Evolutionary conservation across 1,140 invertebrate genomes (phyloP).

Genomic region (Tigriopus japonicus): DNA sequence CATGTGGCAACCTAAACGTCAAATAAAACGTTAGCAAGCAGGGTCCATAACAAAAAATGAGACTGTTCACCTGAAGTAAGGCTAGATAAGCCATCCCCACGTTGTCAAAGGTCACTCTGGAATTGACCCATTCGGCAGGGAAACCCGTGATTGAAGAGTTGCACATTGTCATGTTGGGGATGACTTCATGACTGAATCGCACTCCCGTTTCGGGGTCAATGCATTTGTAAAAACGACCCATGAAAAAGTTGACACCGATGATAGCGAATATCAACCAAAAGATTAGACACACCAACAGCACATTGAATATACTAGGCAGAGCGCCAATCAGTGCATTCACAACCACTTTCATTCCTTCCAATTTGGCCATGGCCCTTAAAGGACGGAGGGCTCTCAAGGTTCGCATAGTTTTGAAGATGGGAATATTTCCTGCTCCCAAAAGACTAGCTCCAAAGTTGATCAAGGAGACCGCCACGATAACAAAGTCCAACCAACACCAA

Average conservation of each 20-base stretch:
- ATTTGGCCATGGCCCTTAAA: slow-evolving; percentile 29
- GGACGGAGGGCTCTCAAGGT: slow-evolving; percentile 30
- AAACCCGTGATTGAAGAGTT: slow-evolving; percentile 36
- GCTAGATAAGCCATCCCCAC: slow-evolving; percentile 91
- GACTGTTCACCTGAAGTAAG: slow-evolving; percentile 65
- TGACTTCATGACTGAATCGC: slow-evolving; percentile 59
- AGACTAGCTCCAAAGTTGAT: slow-evolving; percentile 90
- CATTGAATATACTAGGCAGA: slow-evolving; percentile 89
- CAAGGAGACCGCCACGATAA: slow-evolving; percentile 93
- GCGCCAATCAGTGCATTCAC: slow-evolving; percentile 85
- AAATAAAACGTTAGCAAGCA: no score
- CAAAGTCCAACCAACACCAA: slow-evolving; percentile 97
- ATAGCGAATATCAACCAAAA: slow-evolving; percentile 84
- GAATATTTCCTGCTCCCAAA: slow-evolving; percentile 51
- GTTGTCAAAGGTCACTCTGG: slow-evolving; percentile 95
- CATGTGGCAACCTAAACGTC: slow-evolving; percentile 64
- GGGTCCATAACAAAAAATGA: not conserved
- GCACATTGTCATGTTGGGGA: slow-evolving; percentile 62
- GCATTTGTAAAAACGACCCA: slow-evolving; percentile 81
- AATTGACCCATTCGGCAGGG: slow-evolving; percentile 57
- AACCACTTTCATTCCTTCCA: slow-evolving; percentile 48
- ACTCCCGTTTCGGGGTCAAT: slow-evolving; percentile 54
- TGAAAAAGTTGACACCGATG: slow-evolving; percentile 72
- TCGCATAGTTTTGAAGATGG: slow-evolving; percentile 29
- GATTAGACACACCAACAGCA: slow-evolving; percentile 67